Base-by-base conservation (phyloP, 1,140 invertebrate genomes). In the Chrysopa pallens region DNA sequence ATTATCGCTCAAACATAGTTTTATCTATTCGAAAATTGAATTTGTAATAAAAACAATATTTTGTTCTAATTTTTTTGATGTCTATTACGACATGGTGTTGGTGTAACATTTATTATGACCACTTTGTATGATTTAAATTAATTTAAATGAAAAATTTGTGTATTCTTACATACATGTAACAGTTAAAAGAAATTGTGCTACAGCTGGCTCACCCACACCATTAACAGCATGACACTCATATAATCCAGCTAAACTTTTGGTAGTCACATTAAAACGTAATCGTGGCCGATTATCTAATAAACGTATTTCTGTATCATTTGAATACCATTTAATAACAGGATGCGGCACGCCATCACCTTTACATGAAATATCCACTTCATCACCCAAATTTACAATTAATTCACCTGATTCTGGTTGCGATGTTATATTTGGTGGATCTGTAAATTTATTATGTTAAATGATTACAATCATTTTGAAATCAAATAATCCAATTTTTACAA, bases 181-280 rank as follows among this genome's bases (percentile, higher is more conserved):
- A 47, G 62, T 68, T 0, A 80, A 9, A 12, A 4, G 31, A 9
- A 12, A 11, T 11, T 33, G 31, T 9, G 31, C 31, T 9, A 33
- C 31, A 0, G 76, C 76, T 0, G 78, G 68, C 41, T 80, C 72
- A 1, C 81, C 81, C 13, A 85, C 72, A 8, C 74, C 78, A 56
- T 87, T 87, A 38, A 57, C 67, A 0, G 77, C 82, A 0, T 68
- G 54, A 52, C 84, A 87, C 46, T 77, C 75, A 49, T 85, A 84
- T 2, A 67, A 60, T 0, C 82, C 83, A 1, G 77, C 68, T 45
- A 79, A 60, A 43, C 67, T 62, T 9, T 75, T 61, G 42, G 72
- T 73, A 38, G 73, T 73, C 1, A 79, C 79, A 7, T 70, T 68
- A 57, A 84, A 80, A 47, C 69, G 62, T 42, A 83, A 61, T 43